Conservation (phyloP, 2,888 invertebrate genomes). For the Gasteruption jaculator region DNA sequence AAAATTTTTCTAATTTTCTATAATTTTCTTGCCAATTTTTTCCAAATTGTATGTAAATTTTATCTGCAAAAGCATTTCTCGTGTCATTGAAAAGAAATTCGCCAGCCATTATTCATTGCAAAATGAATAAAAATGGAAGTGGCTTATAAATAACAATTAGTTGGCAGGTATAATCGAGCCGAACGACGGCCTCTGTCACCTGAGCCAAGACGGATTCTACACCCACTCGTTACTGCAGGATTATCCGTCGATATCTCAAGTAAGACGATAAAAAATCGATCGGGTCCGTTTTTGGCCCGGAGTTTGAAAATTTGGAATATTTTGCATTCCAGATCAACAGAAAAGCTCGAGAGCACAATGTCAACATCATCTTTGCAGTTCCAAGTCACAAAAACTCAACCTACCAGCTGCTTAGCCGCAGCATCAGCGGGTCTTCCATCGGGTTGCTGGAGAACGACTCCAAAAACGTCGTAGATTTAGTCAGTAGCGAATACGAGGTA, state of each 20-base stretch:
- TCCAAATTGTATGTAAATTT: too few relatives aligned
- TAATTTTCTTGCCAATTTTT: too few relatives aligned
- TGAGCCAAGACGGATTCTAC: constrained; percentile 57
- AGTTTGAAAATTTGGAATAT: constrained; percentile 1
- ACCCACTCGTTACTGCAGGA: constrained; percentile 61
- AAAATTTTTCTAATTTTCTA: too few relatives aligned
- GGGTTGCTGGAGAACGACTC: constrained; percentile 62
- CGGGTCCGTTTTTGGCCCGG: not conserved
- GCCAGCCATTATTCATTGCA: too few relatives aligned
- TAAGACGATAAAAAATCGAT: constrained; percentile 18
- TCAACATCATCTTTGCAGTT: constrained; percentile 76
- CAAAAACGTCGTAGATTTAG: constrained; percentile 64
- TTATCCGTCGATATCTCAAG: constrained; percentile 73
- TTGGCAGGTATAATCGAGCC: constrained; percentile 65
- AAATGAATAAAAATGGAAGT: too few relatives aligned
- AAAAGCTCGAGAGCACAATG: constrained; percentile 63
- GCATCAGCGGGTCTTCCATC: constrained; percentile 65
- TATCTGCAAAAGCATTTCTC: too few relatives aligned
- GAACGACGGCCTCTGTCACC: constrained; percentile 69
- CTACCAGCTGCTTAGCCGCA: constrained; percentile 33
- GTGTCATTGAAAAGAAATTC: too few relatives aligned
- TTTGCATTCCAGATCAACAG: constrained; percentile 55
- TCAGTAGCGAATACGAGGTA: constrained; percentile 67
- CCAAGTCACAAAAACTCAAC: constrained; percentile 45
- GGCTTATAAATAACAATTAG: too few relatives aligned